These are phyloP conservation scores for Seriola rivoliana DNA, from an alignment of 2,113 vertebrate genomes.

Conservation along the genomic window DNA sequence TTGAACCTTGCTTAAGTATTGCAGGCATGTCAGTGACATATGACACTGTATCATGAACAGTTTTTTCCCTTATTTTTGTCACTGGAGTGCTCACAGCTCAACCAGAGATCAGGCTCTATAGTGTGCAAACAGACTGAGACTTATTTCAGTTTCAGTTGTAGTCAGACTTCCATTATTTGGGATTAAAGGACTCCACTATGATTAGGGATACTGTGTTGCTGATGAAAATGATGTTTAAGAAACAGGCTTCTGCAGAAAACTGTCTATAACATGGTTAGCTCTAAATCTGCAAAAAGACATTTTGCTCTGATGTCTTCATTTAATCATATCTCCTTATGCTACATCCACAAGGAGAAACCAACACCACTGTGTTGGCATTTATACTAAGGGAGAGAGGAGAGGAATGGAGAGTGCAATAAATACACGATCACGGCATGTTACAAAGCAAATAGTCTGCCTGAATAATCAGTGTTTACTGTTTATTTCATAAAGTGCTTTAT, in stretches of 20 bases:
- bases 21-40: neutral
- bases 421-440: conserved; percentile 21
- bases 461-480: conserved; percentile 52
- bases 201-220: neutral
- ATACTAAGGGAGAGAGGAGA: neutral
- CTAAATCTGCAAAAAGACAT: conserved; percentile 2
- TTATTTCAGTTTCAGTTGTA: neutral
- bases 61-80: neutral
- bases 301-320: conserved; percentile 17
- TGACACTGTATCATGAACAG: neutral
- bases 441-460: conserved; percentile 22
- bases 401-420: neutral
- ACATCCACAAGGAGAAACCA: neutral
- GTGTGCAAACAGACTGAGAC: neutral
- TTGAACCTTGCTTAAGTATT: neutral
- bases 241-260: neutral
- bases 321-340: conserved; percentile 2
- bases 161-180: neutral
- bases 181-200: neutral
- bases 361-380: neutral
- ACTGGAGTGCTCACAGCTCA: neutral
- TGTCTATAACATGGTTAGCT: neutral
- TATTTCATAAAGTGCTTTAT: conserved; percentile 50
- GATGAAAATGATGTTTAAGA: neutral
- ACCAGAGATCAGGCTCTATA: neutral